Evolutionary conservation across 1,140 invertebrate species (phyloP).

Genomic region (Polyergus mexicanus): DNA sequence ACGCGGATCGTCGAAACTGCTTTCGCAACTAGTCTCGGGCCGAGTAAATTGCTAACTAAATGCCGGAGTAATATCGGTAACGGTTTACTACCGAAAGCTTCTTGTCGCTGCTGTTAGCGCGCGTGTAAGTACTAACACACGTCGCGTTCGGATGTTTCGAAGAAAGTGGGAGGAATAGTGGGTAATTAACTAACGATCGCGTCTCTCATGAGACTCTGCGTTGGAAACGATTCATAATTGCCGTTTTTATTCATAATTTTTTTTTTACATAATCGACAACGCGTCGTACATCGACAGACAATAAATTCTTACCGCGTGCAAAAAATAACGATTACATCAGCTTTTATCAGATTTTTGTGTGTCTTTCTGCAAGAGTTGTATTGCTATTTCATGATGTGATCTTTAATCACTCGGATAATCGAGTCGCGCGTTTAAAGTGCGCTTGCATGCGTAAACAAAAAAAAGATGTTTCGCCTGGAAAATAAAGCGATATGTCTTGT

Average conservation of each 20-base stretch:
- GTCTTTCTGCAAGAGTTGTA: no score
- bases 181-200: slow-evolving; percentile 60
- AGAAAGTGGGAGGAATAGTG: slow-evolving; percentile 27
- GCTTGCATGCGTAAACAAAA: slow-evolving; percentile 44
- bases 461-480: not conserved
- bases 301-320: no score
- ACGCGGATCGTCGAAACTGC: slow-evolving; percentile 67
- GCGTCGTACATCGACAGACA: not conserved
- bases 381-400: slow-evolving; percentile 18
- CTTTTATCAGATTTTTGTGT: no score
- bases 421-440: slow-evolving; percentile 2
- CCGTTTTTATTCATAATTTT: not conserved
- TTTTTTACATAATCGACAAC: not conserved
- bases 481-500: slow-evolving; percentile 45
- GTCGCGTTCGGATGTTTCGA: slow-evolving; percentile 22
- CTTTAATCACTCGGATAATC: slow-evolving; percentile 47
- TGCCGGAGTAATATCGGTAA: slow-evolving; percentile 72
- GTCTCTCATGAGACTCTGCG: slow-evolving; percentile 42
- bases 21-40: slow-evolving; percentile 45
- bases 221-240: not conserved
- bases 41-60: slow-evolving; percentile 75
- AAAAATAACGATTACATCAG: no score
- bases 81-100: slow-evolving; percentile 61
- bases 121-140: slow-evolving; percentile 41
- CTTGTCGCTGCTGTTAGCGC: slow-evolving; percentile 56